phyloP scores from a whole-genome alignment of 2,888 invertebrate genomes.

The Scaptomyza parva region DNA sequence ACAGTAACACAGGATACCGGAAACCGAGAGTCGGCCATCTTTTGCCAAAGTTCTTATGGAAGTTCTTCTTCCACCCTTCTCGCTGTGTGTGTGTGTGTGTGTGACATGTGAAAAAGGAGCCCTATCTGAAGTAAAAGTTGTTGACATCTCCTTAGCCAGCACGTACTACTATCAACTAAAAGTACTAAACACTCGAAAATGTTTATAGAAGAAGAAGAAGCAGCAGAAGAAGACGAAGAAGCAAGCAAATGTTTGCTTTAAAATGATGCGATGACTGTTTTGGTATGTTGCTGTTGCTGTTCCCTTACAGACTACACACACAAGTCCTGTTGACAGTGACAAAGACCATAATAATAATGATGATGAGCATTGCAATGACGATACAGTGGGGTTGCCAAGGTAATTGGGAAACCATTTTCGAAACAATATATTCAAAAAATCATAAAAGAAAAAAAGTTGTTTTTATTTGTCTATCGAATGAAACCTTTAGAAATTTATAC shows the following conservation, averaged over 20 bases:
- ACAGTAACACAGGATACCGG: slow-evolving; percentile 48
- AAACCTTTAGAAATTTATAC: no score
- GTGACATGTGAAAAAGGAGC: slow-evolving; percentile 37
- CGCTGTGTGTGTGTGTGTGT: slow-evolving; percentile 7
- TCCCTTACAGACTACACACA: slow-evolving; percentile 64
- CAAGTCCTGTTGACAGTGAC: slow-evolving; percentile 74
- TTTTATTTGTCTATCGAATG: background rate
- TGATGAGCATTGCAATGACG: slow-evolving; percentile 20
- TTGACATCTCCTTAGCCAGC: slow-evolving; percentile 77
- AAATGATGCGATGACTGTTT: slow-evolving; percentile 41
- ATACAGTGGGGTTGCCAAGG: background rate
- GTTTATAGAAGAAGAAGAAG: slow-evolving; percentile 8
- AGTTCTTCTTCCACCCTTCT: background rate
- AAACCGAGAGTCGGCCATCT: slow-evolving; percentile 39
- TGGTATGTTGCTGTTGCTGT: slow-evolving; percentile 17
- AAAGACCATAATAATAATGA: slow-evolving; percentile 64
- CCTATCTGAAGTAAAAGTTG: slow-evolving; percentile 58
- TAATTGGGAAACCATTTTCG: background rate
- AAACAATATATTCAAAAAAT: no score
- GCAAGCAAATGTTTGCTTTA: slow-evolving; percentile 51
- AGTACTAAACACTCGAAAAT: slow-evolving; percentile 61
- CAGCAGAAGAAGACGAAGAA: slow-evolving; percentile 15
- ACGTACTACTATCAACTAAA: slow-evolving; percentile 56
- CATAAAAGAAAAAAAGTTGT: background rate
- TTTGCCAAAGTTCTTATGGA: slow-evolving; percentile 22